phyloP scores from a whole-genome alignment of 2,888 invertebrate species.

The Sycophila texana region DNA sequence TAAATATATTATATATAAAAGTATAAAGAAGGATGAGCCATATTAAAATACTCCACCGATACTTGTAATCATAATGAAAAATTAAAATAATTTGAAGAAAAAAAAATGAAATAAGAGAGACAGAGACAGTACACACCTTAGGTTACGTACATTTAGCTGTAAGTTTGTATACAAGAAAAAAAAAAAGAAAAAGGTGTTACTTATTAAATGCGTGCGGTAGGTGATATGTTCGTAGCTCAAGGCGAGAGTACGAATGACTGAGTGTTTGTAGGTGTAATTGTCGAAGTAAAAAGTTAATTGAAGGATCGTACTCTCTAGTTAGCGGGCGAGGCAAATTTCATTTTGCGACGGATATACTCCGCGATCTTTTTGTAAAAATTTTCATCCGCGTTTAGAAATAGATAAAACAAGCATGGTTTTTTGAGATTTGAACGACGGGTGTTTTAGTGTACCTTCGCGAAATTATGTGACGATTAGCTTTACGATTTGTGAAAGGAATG shows the following conservation, averaged over 20 bases:
- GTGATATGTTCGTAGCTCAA: conserved; percentile 31
- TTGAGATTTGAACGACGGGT: conserved; percentile 19
- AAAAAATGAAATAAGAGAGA: conserved; percentile 58
- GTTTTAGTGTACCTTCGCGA: conserved; percentile 29
- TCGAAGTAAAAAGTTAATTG: conserved; percentile 39
- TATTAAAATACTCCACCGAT: conserved; percentile 73
- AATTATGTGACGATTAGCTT: conserved; percentile 63
- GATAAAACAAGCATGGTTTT: conserved; percentile 48
- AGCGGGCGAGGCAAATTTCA: conserved; percentile 33
- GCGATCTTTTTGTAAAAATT: too few relatives aligned
- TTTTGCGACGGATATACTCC: too few relatives aligned
- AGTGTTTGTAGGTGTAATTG: conserved; percentile 43
- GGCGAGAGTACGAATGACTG: conserved; percentile 30
- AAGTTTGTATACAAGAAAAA: conserved; percentile 74
- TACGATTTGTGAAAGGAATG: conserved; percentile 61
- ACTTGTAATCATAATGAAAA: conserved; percentile 67
- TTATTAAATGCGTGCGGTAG: conserved; percentile 40
- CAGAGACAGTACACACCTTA: conserved; percentile 66
- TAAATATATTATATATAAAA: conserved; percentile 62
- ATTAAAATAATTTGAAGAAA: conserved; percentile 34
- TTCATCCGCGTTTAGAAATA: too few relatives aligned
- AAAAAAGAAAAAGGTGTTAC: conserved; percentile 57
- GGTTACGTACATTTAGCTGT: conserved; percentile 68
- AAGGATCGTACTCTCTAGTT: conserved; percentile 37
- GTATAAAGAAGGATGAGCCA: conserved; percentile 65